Percentiles rank a stretch among this genome's conserved stretches.
Conservation (phyloP, 2,888 invertebrate genomes). For the Eupithecia tripunctaria region DNA sequence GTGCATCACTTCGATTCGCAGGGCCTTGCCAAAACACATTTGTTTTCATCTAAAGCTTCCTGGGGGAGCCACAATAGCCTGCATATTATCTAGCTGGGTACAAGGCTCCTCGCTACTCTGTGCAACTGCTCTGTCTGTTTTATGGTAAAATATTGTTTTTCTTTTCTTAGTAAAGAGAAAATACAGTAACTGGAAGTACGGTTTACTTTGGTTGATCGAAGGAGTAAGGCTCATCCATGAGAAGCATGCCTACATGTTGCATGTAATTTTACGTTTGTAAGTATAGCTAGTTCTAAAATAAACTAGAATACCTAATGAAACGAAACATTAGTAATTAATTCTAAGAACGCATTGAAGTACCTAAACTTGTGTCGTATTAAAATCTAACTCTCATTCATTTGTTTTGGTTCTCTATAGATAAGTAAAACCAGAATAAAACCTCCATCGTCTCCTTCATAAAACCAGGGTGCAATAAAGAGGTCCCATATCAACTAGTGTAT, state of each 20-base stretch:
- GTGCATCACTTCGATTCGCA: slow-evolving; percentile 46
- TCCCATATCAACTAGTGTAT: slow-evolving; percentile 40
- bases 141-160: slow-evolving; percentile 9
- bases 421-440: not conserved
- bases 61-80: slow-evolving; percentile 29
- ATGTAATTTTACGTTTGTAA: too few species aligned
- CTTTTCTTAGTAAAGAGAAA: not conserved
- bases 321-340: not conserved
- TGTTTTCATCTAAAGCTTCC: slow-evolving; percentile 40
- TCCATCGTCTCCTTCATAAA: slow-evolving; percentile 14
- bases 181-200: not conserved
- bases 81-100: slow-evolving; percentile 24
- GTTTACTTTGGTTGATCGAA: not conserved
- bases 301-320: not conserved
- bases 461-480: slow-evolving; percentile 18
- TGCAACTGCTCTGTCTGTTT: slow-evolving; percentile 5
- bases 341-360: not conserved
- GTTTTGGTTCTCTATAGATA: not conserved
- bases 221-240: not conserved
- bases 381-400: not conserved
- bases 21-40: slow-evolving; percentile 42
- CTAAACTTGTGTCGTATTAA: not conserved
- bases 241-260: not conserved
- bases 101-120: not conserved
- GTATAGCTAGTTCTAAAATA: not conserved